Conservation (phyloP, 2,113 vertebrate species). For the Drymodes brunneopygia region DNA sequence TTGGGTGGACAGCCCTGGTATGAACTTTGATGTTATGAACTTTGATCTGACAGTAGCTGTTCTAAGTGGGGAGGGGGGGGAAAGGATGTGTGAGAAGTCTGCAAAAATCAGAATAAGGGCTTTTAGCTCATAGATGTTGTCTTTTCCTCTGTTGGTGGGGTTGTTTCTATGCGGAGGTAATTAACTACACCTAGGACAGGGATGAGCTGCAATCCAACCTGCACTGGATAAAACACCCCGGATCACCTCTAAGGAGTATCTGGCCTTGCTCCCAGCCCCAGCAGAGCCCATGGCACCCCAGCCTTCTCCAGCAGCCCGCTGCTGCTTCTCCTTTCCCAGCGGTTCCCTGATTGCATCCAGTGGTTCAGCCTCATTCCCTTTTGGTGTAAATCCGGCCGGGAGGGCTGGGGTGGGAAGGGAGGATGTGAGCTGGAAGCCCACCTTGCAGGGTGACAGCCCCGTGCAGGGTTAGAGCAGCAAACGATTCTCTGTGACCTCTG, state of each 20-base stretch:
- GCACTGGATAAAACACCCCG: background rate
- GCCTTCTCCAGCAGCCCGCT: background rate
- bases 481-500: background rate
- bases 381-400: background rate
- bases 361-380: background rate
- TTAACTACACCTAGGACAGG: background rate
- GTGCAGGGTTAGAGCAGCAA: background rate
- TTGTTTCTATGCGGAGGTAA: background rate
- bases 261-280: background rate
- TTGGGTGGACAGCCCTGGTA: background rate
- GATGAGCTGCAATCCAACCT: background rate
- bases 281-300: background rate
- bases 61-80: background rate
- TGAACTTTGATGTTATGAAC: background rate
- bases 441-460: background rate
- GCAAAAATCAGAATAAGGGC: background rate
- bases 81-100: background rate
- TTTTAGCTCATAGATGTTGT: background rate
- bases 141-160: background rate
- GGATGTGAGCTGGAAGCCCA: background rate
- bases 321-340: background rate
- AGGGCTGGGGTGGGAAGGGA: background rate
- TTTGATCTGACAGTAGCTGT: slow-evolving; percentile 27
- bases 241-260: background rate
- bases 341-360: background rate